These are phyloP conservation scores for Trichacis sp. DNA, from an alignment of 2,888 invertebrate species.

Conservation along the genomic window DNA sequence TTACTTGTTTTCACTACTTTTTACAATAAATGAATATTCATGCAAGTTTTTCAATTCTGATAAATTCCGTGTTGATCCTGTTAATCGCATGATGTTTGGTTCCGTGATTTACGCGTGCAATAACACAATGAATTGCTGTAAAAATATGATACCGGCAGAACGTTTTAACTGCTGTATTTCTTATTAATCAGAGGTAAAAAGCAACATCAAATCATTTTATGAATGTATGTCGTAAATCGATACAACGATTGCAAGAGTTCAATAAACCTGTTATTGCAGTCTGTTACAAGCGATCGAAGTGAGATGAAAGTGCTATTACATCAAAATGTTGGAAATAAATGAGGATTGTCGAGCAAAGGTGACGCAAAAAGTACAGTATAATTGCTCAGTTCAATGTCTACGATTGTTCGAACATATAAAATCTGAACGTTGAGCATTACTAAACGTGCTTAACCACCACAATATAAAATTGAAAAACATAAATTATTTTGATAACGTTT, in stretches of 20 bases:
- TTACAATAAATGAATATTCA: too few species aligned
- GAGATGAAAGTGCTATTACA: neutral
- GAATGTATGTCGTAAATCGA: neutral
- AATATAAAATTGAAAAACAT: too few species aligned
- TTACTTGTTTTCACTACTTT: too few species aligned
- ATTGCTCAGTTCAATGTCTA: neutral
- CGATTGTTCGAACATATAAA: too few species aligned
- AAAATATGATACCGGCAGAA: neutral
- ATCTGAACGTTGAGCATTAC: too few species aligned
- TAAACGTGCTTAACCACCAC: too few species aligned
- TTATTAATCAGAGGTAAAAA: neutral
- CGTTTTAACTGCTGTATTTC: neutral
- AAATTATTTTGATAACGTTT: too few species aligned
- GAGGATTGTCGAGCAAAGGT: neutral
- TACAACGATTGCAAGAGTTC: neutral
- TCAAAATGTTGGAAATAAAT: slow-evolving; percentile 6
- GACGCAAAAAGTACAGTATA: neutral
- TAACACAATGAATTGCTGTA: neutral
- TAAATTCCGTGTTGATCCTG: too few species aligned
- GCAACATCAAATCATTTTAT: slow-evolving; percentile 2
- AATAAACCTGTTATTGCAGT: slow-evolving; percentile 1
- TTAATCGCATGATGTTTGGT: too few species aligned
- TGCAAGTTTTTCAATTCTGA: too few species aligned
- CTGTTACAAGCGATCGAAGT: neutral
- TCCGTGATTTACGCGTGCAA: too few species aligned